Base-by-base conservation (phyloP, 2,888 invertebrate genomes). In the Clistopyga incitator region DNA sequence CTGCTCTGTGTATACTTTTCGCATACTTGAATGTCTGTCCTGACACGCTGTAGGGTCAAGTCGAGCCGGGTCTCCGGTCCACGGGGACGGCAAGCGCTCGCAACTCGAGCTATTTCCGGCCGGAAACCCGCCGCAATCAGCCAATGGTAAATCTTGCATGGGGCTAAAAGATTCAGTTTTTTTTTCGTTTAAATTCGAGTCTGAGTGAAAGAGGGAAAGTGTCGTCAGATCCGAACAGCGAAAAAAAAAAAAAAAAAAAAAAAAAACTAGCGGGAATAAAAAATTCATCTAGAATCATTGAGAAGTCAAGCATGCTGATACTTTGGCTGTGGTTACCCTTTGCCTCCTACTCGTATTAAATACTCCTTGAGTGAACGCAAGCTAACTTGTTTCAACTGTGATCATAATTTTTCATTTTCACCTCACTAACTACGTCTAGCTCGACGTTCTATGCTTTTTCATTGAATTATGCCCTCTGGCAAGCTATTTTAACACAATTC, bases 71-170 rank as follows among this genome's bases (percentile, higher is more conserved):
- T 94, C 96, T 92, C 96, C 96, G 91, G 95, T 95, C 91, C 95
- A 95, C 94, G 95, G 94, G 94, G 96, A 95, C 94, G 95, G 95
- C 94, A 96, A 96, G 94, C 96, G 96, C 90, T 95, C 95, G 92
- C 95, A 96, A 94, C 95, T 96, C 94, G 96, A 96, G 94, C 95
- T 96, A 93, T 95, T 95, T 94, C 95, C 95, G 91, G 94, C 95
- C 90, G 94, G 94, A 89, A 92, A 93, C 89, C 94, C 94, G 92
- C 95, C 95, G 93, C 96, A 96, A 94, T 97, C 97, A 94, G 95
- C 96, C 94, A 97, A 97, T 95, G 97, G 97, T 97, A 96, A 96
- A 95, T 92, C 88, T 90, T 90, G 91, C 92, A 92, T 91, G 92
- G 90, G 90, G 88, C 70, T 56, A 50, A 25, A 6, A 61, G 34